Conservation (phyloP, 2,888 invertebrate genomes). For the Ophion costatus region DNA sequence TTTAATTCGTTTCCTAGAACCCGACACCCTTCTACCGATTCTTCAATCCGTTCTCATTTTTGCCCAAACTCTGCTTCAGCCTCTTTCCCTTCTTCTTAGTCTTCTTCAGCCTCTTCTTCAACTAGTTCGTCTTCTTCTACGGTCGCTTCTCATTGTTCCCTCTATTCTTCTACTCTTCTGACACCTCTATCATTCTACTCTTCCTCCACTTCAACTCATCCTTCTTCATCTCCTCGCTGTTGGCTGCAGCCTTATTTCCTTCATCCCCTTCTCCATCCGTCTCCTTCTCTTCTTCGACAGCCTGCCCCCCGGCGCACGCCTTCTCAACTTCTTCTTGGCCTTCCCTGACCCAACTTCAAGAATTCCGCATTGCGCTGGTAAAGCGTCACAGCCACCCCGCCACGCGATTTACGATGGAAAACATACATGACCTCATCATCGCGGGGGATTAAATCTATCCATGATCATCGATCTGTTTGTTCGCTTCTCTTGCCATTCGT, state of each 20-base stretch:
- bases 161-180: conserved; percentile 17
- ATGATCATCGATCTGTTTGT: not conserved
- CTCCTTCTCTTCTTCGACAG: not conserved
- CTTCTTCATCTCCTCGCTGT: not conserved
- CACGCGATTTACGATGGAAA: not conserved
- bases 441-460: not conserved
- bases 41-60: conserved; percentile 26
- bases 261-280: not conserved
- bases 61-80: conserved; percentile 19
- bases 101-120: conserved; percentile 27
- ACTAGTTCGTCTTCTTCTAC: conserved; percentile 10
- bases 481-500: not conserved
- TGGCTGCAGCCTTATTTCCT: conserved; percentile 14
- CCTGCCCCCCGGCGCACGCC: not conserved
- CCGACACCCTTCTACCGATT: conserved; percentile 51
- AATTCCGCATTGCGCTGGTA: conserved; percentile 26
- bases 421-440: not conserved
- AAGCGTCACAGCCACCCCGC: not conserved
- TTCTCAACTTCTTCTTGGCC: not conserved
- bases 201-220: conserved; percentile 28
- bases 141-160: conserved; percentile 25
- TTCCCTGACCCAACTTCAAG: conserved; percentile 8
- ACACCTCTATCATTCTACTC: conserved; percentile 17
- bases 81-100: conserved; percentile 29
- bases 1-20: conserved; percentile 70